Base-by-base conservation (phyloP, 2,113 vertebrate genomes). In the Nyctibius bracteatus region DNA sequence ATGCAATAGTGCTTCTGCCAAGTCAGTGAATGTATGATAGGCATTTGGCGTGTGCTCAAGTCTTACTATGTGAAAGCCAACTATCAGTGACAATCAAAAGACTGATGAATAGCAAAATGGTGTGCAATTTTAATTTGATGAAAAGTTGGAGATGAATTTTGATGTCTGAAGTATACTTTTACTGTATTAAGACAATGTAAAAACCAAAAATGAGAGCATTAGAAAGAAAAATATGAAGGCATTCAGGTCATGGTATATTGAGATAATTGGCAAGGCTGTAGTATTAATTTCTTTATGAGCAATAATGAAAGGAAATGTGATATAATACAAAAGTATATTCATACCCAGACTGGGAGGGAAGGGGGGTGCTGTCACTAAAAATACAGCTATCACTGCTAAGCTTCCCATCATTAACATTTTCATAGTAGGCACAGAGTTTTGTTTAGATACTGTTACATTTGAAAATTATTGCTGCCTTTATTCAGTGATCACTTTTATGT, bases 81-180 rank as follows among this genome's bases (percentile, higher is more conserved):
- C 27, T 86, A 89, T 81, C 83, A 84, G 19, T 91, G 86, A 94
- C 93, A 94, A 67, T 94, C 86, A 84, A 71, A 91, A 91, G 83
- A 55, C 55, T 67, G 77, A 81, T 79, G 61, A 94, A 78, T 67
- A 63, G 59, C 14, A 92, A 93, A 97, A 74, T 72, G 24, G 24
- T 57, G 68, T 79, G 68, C 31, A 67, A 49, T 87, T 89, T 89
- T 52, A 81, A 65, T 75, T 47, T 79, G 52, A 71, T 91, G 47
- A 89, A 74, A 85, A 87, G 12, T 31, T 67, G 39, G 65, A 79
- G 43, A 35, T 41, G 11, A 78, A 72, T 92, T 70, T 75, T 84
- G 30, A 33, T 35, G 13, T 41, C 55, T 80, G 43, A 79, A 51
- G 33, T 46, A 51, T 25, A 27, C 17, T 18, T 62, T 67, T 58